Evolutionary conservation across 1,140 invertebrate genomes (phyloP), one percentile per base, ranked within the genome.

Genomic region (Drosophila punjabiensis): DNA sequence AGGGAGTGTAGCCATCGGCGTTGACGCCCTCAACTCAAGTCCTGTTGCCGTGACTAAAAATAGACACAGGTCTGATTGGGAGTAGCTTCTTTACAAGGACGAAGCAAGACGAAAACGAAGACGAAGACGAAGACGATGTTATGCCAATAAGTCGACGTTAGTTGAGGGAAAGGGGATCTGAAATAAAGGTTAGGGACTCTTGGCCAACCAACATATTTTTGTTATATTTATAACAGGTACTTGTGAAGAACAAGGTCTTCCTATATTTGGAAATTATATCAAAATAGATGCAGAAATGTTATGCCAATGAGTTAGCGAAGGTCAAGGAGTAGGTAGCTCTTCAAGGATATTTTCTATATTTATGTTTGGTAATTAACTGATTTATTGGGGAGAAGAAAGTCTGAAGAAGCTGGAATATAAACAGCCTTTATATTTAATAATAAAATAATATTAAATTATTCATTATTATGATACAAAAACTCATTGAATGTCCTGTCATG

Each of bases 41-140:
- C 45, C 68, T 64, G 67, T 81, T 83, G 70, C 65, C 52, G 58
- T 45, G 33, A 8, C 82, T 65, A 70, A 79, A 86, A 82, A 87
- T 86, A 87, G 79, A 75, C 43, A 9, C 18, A 13, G 11, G 35
- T 18, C 13, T 24, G 52, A 58, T 41, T 59, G 24, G 24, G 52
- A 43, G 37, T 61, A 30, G 32, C 53, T 50, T 60, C 35, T 35
- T 50, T 13, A 30, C 66, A 73, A 70, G 66, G 66, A 64, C 66
- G 28, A 41, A 14, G 16, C 9, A 24, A 28, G 20, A 39, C 13
- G 68, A 47, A 41, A 5, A 24, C 20, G 20, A 47, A 20, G 18
- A 20, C 45, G 10, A 20, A 13, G 45, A 47, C 47, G 16, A 24
- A 18, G 20, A 35, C n/a, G 67, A 43, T 53, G 71, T 53, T 61